Evolutionary conservation across 2,888 invertebrate species (phyloP).

Genomic region (Salpingus planirostris): DNA sequence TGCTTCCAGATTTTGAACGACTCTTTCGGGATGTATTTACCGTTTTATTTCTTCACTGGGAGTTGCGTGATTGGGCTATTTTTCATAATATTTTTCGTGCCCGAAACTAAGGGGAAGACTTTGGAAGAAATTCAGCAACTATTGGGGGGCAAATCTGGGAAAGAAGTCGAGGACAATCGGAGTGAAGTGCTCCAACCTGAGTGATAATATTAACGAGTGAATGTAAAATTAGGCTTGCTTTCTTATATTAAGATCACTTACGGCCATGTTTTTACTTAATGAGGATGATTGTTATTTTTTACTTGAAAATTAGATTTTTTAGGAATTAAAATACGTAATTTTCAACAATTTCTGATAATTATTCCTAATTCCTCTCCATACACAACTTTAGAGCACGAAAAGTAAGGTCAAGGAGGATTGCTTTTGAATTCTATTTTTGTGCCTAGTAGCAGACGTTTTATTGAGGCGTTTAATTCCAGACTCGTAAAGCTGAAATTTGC

Average conservation of each 20-base stretch:
- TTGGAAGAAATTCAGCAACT: slow-evolving; percentile 59
- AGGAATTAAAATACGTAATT: too few relatives aligned
- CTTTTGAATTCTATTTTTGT: too few relatives aligned
- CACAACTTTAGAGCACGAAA: too few relatives aligned
- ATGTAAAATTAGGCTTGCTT: slow-evolving; percentile 5
- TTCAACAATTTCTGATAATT: too few relatives aligned
- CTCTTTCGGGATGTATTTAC: slow-evolving; percentile 51
- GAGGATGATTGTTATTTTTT: background rate
- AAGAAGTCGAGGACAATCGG: slow-evolving; percentile 11
- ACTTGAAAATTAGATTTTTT: too few relatives aligned
- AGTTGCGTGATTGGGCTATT: slow-evolving; percentile 52
- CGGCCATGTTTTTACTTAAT: background rate
- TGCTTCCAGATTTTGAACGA: slow-evolving; percentile 46
- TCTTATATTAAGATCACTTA: background rate
- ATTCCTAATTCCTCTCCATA: too few relatives aligned
- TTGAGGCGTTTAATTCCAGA: too few relatives aligned
- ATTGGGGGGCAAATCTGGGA: slow-evolving; percentile 41
- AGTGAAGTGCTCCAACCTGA: too few relatives aligned
- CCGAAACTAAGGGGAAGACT: slow-evolving; percentile 64
- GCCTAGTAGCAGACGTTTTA: too few relatives aligned
- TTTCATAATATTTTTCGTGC: slow-evolving; percentile 51
- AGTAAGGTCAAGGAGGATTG: too few relatives aligned
- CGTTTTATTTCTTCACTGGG: slow-evolving; percentile 56
- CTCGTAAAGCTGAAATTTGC: too few relatives aligned
- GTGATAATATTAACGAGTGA: too few relatives aligned